Evolutionary conservation across 2,888 invertebrate species (phyloP).

Genomic region (Morinoia aosen): DNA sequence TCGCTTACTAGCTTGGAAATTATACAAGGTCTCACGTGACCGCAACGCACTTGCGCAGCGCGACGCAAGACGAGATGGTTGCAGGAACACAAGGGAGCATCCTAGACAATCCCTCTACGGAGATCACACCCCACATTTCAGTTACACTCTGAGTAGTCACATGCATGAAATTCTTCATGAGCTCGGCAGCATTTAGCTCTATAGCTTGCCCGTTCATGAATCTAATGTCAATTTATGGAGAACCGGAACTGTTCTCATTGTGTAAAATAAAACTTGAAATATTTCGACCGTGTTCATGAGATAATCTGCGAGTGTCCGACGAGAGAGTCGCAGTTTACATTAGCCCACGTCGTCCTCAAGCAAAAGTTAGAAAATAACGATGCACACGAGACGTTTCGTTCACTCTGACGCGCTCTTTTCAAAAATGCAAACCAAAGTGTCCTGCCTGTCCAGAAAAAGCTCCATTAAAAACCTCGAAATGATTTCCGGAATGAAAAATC

Average conservation of each 20-base stretch:
- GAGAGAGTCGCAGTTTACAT: too few relatives aligned
- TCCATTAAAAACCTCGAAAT: too few relatives aligned
- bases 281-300: neutral
- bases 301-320: neutral
- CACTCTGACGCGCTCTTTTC: too few relatives aligned
- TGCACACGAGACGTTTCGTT: too few relatives aligned
- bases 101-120: neutral
- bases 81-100: neutral
- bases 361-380: too few relatives aligned
- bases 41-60: too few relatives aligned
- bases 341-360: too few relatives aligned
- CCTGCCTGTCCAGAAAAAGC: too few relatives aligned
- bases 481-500: too few relatives aligned
- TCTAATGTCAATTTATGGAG: neutral
- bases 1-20: too few relatives aligned
- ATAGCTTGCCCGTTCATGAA: neutral
- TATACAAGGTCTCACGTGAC: too few relatives aligned
- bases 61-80: neutral
- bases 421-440: too few relatives aligned
- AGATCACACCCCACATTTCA: neutral
- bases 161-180: neutral
- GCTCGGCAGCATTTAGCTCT: neutral
- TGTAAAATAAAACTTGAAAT: neutral
- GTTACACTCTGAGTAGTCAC: neutral
- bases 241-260: neutral